phyloP scores from a whole-genome alignment of 2,888 invertebrate genomes.

The Celastrina argiolus region DNA sequence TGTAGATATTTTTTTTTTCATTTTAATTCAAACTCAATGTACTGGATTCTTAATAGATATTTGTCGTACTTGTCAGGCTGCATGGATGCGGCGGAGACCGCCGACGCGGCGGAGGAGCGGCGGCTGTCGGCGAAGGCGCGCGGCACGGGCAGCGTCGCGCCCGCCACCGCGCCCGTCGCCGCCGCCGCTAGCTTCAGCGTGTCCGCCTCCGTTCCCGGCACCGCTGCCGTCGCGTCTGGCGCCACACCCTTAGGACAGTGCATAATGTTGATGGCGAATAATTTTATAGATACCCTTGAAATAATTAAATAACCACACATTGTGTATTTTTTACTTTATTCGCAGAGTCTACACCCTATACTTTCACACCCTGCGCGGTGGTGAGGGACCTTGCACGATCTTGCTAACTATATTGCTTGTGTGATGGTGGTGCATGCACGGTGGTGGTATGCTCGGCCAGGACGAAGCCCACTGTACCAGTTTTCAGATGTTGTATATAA shows the following conservation, averaged over 20 bases:
- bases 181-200: constrained; percentile 36
- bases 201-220: constrained; percentile 71
- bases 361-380: too few relatives aligned
- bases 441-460: too few relatives aligned
- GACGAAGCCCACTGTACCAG: too few relatives aligned
- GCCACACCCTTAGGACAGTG: constrained; percentile 35
- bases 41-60: too few relatives aligned
- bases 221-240: constrained; percentile 58
- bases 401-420: too few relatives aligned
- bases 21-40: not conserved
- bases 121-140: constrained; percentile 90
- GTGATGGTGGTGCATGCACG: too few relatives aligned
- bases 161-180: constrained; percentile 70
- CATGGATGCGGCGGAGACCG: constrained; percentile 64
- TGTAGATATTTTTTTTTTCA: not conserved
- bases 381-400: too few relatives aligned
- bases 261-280: not conserved
- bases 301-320: too few relatives aligned
- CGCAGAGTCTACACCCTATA: too few relatives aligned
- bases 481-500: too few relatives aligned
- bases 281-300: not conserved
- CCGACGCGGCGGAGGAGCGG: constrained; percentile 80
- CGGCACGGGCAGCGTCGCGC: constrained; percentile 73
- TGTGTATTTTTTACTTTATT: too few relatives aligned
- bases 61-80: constrained; percentile 62